Conservation (phyloP, 1,140 invertebrate species). For the Latrodectus geometricus region DNA sequence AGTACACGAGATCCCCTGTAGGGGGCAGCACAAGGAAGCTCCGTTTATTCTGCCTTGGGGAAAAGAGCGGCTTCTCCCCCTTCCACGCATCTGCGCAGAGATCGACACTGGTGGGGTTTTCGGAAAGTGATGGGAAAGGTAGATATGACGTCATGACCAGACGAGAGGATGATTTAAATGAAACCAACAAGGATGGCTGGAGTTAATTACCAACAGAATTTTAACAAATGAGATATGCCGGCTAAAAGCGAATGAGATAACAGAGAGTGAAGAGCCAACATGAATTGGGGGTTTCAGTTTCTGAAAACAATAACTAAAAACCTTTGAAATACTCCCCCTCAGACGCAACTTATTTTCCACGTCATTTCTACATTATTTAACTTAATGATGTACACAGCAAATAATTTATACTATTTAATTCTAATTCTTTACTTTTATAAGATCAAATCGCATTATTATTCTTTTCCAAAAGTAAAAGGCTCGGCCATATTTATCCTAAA, state of each 20-base stretch:
- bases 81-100: background rate
- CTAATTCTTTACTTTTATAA: too few species aligned
- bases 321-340: too few species aligned
- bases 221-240: background rate
- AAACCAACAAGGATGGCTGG: background rate
- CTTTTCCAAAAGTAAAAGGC: too few species aligned
- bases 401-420: too few species aligned
- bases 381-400: too few species aligned
- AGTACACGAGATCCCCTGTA: background rate
- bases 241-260: background rate
- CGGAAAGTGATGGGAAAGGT: background rate
- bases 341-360: too few species aligned
- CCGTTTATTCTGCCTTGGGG: slow-evolving; percentile 10
- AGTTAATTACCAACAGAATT: slow-evolving; percentile 10
- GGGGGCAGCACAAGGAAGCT: slow-evolving; percentile 8
- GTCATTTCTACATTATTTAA: too few species aligned
- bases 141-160: slow-evolving; percentile 18
- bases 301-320: too few species aligned
- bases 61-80: background rate
- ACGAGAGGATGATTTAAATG: slow-evolving; percentile 28
- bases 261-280: background rate
- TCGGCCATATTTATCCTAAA: too few species aligned
- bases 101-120: background rate
- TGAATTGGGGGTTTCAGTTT: too few species aligned
- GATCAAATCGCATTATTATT: too few species aligned